phyloP scores from a whole-genome alignment of 2,797 vertebrate species.

The Varecia variegata region DNA sequence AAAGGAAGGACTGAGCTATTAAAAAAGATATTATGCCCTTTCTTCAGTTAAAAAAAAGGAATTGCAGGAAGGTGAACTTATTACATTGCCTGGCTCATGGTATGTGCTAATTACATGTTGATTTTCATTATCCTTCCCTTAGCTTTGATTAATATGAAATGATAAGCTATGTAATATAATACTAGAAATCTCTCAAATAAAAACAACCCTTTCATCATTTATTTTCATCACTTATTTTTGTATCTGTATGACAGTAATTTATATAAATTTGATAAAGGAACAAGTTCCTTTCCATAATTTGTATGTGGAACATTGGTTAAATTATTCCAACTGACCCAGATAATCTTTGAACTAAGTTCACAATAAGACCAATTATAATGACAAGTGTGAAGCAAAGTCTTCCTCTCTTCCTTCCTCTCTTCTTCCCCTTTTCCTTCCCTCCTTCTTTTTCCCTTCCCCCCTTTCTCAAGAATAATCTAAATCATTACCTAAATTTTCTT shows the following conservation, averaged over 20 bases:
- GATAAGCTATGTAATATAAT: not conserved
- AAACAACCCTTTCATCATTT: not conserved
- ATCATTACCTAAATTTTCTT: not conserved
- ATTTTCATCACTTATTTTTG: not conserved
- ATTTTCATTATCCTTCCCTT: not conserved
- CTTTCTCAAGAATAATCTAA: not conserved
- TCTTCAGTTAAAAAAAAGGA: not conserved
- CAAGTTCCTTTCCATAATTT: not conserved
- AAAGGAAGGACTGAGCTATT: not conserved
- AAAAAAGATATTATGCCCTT: not conserved
- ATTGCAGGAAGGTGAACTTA: not conserved
- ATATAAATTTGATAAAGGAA: not conserved
- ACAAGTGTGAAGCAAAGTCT: not conserved
- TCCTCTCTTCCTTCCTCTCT: not conserved
- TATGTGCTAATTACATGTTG: not conserved
- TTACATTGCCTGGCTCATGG: not conserved
- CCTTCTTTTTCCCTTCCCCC: not conserved
- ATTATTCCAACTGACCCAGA: not conserved
- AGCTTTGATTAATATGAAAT: not conserved
- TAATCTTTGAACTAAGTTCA: not conserved
- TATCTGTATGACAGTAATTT: not conserved
- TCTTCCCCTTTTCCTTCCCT: not conserved
- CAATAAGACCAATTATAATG: not conserved
- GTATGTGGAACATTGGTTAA: not conserved
- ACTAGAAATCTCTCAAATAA: not conserved